Evolutionary conservation across 2,888 invertebrate species (phyloP).

Genomic region (Pseudococcus longispinus): DNA sequence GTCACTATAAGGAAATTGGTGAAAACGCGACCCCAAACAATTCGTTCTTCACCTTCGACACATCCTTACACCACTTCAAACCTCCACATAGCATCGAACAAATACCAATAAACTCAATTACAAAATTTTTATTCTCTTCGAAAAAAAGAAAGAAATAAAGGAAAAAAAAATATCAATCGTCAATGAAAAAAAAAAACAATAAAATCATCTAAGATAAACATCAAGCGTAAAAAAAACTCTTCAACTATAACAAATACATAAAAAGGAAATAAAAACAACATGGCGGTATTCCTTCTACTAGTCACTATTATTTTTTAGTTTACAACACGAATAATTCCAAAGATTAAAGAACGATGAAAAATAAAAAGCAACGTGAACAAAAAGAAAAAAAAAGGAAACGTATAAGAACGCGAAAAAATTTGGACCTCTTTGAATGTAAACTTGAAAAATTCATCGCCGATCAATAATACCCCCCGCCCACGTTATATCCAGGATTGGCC

Average conservation of each 20-base stretch:
- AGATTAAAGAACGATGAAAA: neutral
- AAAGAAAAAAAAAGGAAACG: neutral
- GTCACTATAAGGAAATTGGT: no score
- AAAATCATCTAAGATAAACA: neutral
- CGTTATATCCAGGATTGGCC: slow-evolving; percentile 57
- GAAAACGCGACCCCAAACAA: no score
- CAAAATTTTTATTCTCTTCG: slow-evolving; percentile 12
- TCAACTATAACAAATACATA: neutral
- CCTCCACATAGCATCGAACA: neutral
- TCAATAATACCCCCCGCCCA: slow-evolving; percentile 58
- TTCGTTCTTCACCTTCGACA: neutral
- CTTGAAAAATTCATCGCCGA: neutral
- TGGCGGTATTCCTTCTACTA: neutral
- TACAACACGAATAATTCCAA: slow-evolving; percentile 10
- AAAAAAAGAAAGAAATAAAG: neutral
- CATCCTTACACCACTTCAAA: neutral
- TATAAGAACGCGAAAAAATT: neutral
- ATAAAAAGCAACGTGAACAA: neutral
- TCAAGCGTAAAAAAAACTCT: neutral
- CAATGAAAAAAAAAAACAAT: neutral
- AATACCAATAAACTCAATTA: slow-evolving; percentile 7
- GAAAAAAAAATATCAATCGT: neutral
- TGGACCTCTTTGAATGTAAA: neutral
- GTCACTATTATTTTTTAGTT: neutral
- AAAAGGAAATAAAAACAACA: slow-evolving; percentile 32